Evolutionary conservation across 2,797 vertebrate genomes (phyloP).

Genomic region (Acanthurus leucopareius): DNA sequence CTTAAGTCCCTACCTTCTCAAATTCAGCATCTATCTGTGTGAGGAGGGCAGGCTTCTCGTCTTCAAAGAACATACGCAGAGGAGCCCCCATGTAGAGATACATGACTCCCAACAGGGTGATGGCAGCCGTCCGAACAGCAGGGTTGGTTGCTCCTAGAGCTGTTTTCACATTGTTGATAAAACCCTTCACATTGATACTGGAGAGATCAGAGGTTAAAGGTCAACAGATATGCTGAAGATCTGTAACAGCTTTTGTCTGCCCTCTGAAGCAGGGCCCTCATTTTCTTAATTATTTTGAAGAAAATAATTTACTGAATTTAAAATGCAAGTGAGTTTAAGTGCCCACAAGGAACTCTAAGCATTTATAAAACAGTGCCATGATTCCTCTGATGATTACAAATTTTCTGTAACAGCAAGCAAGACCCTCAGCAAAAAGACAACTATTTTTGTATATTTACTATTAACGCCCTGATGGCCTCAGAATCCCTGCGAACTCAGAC

Average conservation of each 20-base stretch:
- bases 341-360: too few relatives aligned
- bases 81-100: slow-evolving; percentile 95
- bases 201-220: slow-evolving; percentile 11
- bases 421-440: too few relatives aligned
- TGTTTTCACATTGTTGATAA: slow-evolving; percentile 98
- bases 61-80: slow-evolving; percentile 97
- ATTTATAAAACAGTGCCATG: too few relatives aligned
- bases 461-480: too few relatives aligned
- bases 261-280: neutral
- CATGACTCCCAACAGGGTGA: slow-evolving; percentile 95
- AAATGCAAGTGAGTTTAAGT: neutral
- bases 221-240: neutral
- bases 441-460: too few relatives aligned
- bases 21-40: slow-evolving; percentile 96
- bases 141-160: slow-evolving; percentile 98
- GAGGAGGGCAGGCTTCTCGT: slow-evolving; percentile 97
- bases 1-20: slow-evolving; percentile 89
- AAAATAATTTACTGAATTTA: neutral
- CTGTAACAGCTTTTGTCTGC: neutral
- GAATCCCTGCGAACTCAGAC: too few relatives aligned
- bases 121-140: slow-evolving; percentile 93
- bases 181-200: slow-evolving; percentile 97
- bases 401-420: too few relatives aligned
- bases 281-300: neutral
- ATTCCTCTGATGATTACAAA: too few relatives aligned